Percentiles rank a stretch among this genome's conserved stretches.
Evolutionary conservation across 1,140 invertebrate species (phyloP).

Genomic region (Drosophila pseudoananassae): DNA sequence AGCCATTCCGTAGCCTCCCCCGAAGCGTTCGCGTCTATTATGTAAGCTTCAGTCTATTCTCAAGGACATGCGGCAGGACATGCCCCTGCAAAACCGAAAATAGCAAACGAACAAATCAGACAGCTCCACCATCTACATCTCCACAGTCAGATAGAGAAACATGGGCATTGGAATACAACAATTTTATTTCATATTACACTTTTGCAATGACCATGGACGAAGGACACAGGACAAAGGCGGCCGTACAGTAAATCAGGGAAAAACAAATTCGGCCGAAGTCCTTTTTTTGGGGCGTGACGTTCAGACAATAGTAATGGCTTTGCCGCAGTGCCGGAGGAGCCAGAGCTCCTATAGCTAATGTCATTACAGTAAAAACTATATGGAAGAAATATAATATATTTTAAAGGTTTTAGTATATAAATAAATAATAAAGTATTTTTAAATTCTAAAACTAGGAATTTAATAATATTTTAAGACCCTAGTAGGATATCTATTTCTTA

Average conservation of each 20-base stretch:
- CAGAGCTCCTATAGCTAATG: slow-evolving; percentile 24
- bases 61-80: slow-evolving; percentile 61
- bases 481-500: too few relatives aligned
- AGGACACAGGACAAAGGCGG: slow-evolving; percentile 39
- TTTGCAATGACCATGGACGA: slow-evolving; percentile 61
- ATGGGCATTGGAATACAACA: slow-evolving; percentile 39
- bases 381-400: neutral
- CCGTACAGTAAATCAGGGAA: slow-evolving; percentile 59
- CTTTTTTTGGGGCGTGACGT: slow-evolving; percentile 60
- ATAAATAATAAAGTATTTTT: too few relatives aligned
- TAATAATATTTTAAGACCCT: too few relatives aligned
- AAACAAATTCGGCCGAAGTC: slow-evolving; percentile 15
- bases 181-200: slow-evolving; percentile 51
- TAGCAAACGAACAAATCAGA: slow-evolving; percentile 53
- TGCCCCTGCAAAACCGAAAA: slow-evolving; percentile 36
- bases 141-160: slow-evolving; percentile 24
- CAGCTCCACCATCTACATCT: slow-evolving; percentile 26
- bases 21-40: slow-evolving; percentile 40
- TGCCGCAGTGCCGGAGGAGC: slow-evolving; percentile 24
- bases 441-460: too few relatives aligned
- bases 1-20: neutral
- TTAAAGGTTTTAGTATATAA: neutral
- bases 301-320: slow-evolving; percentile 61
- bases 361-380: slow-evolving; percentile 14
- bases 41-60: slow-evolving; percentile 51